Conservation (phyloP, 2,113 vertebrate species). For the Dipodomys ordii region DNA sequence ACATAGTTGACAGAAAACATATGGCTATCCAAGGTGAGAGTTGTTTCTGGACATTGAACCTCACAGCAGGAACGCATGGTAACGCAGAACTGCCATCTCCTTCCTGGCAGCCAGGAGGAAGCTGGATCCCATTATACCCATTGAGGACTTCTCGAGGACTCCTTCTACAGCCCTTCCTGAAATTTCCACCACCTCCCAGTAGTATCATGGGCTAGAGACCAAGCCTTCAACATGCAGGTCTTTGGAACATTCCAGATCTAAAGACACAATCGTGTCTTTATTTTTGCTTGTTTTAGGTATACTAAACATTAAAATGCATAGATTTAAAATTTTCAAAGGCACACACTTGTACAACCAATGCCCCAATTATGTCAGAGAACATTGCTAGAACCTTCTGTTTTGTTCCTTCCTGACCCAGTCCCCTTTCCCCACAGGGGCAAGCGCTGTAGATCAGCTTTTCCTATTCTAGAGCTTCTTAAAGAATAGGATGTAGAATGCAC, state of each 20-base stretch:
- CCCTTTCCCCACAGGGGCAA: not conserved
- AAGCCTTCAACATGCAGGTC: not conserved
- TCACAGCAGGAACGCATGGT: not conserved
- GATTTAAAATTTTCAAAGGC: not conserved
- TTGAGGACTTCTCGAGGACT: too few relatives aligned
- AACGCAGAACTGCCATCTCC: not conserved
- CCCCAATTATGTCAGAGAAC: not conserved
- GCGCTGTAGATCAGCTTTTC: not conserved
- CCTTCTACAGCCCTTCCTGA: not conserved
- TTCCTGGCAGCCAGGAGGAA: not conserved
- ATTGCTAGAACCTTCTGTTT: not conserved
- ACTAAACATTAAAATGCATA: not conserved
- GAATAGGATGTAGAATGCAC: not conserved
- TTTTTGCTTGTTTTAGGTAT: not conserved
- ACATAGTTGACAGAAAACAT: conserved; percentile 18
- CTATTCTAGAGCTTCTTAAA: not conserved
- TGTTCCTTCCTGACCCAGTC: not conserved
- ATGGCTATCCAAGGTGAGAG: not conserved
- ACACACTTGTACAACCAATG: not conserved
- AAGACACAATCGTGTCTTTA: not conserved
- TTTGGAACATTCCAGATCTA: too few relatives aligned
- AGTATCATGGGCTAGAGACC: too few relatives aligned
- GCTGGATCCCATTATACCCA: too few relatives aligned
- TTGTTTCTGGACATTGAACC: not conserved
- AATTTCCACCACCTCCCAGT: not conserved